phyloP scores from a whole-genome alignment of 2,113 vertebrate genomes.

The Noturus placidus region DNA sequence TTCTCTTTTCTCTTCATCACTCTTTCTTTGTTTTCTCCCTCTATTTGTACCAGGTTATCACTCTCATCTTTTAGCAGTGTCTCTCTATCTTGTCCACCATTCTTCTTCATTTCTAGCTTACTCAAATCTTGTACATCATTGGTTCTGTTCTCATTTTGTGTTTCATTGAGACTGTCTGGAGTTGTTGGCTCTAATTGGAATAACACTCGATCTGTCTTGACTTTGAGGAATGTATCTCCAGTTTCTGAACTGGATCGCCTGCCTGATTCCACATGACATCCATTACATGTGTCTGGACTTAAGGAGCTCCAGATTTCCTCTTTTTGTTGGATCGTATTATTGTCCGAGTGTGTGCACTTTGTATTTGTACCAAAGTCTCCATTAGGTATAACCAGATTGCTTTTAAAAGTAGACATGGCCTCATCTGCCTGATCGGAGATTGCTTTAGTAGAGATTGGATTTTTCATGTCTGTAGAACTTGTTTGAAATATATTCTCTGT shows the following conservation, averaged over 20 bases:
- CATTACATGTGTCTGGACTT: background rate
- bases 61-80: background rate
- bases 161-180: background rate
- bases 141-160: background rate
- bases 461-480: conserved; percentile 1
- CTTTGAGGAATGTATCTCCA: background rate
- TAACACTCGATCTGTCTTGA: conserved; percentile 3
- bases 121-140: background rate
- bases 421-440: conserved; percentile 2
- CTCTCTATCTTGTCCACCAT: background rate
- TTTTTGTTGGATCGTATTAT: background rate
- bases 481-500: background rate
- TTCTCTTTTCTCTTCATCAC: background rate
- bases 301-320: conserved; percentile 5
- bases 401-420: background rate
- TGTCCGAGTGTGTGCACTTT: background rate
- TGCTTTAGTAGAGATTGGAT: conserved; percentile 12
- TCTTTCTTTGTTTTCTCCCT: background rate
- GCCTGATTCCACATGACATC: conserved; percentile 7
- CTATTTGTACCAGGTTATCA: background rate
- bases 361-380: conserved; percentile 12
- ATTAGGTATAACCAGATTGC: conserved; percentile 6
- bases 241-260: background rate
- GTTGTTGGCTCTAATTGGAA: background rate
- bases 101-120: conserved; percentile 1